Conservation (phyloP, 2,888 invertebrate genomes). For the Phalera bucephala region DNA sequence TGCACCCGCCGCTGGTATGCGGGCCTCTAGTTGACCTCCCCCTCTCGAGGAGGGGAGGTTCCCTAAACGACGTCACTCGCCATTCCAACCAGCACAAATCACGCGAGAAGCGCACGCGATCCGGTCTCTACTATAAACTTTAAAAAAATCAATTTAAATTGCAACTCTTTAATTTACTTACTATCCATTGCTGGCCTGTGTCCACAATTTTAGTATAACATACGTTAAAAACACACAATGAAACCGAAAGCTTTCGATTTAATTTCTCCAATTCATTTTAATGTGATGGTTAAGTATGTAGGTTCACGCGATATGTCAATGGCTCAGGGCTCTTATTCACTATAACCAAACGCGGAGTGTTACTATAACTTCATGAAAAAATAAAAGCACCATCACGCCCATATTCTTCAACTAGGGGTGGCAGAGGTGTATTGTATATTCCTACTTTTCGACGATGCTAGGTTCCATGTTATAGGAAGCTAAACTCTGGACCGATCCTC, state of each 20-base stretch:
- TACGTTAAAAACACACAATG: conserved; percentile 30
- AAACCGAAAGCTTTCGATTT: conserved; percentile 5
- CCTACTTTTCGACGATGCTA: no score
- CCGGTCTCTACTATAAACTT: conserved; percentile 38
- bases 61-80: conserved; percentile 74
- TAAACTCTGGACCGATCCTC: no score
- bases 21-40: conserved; percentile 60
- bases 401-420: no score
- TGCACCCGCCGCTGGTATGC: conserved; percentile 69
- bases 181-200: conserved; percentile 25
- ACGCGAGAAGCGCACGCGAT: conserved; percentile 74
- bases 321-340: no score
- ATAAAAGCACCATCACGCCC: no score
- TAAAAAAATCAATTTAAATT: conserved; percentile 36
- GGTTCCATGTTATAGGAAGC: no score
- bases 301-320: conserved; percentile 66
- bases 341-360: no score
- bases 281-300: not conserved
- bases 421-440: no score
- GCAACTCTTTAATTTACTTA: conserved; percentile 7
- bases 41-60: conserved; percentile 48
- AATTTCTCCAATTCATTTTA: conserved; percentile 1
- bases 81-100: conserved; percentile 72
- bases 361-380: no score
- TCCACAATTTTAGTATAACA: no score